These are phyloP conservation scores for Hyperopisus bebe DNA, from an alignment of 2,113 vertebrate genomes.

Conservation along the genomic window DNA sequence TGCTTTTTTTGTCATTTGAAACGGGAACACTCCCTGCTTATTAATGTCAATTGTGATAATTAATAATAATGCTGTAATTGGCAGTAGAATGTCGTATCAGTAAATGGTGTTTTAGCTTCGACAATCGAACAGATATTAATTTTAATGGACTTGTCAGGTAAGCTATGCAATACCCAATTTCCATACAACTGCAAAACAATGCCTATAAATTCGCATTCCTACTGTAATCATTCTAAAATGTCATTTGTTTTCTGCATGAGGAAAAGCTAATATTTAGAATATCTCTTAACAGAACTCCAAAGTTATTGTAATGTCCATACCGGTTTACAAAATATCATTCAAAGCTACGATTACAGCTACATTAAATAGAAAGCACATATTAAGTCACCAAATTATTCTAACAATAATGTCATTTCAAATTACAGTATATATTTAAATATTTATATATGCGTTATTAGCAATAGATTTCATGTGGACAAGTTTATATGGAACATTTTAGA, in stretches of 20 bases:
- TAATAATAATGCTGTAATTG: background rate
- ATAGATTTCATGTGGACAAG: background rate
- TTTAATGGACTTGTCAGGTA: background rate
- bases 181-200: background rate
- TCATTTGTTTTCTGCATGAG: background rate
- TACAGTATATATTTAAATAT: background rate
- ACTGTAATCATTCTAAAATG: background rate
- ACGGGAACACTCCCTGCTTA: background rate
- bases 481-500: too few relatives aligned
- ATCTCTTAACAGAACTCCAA: background rate
- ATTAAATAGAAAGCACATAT: background rate
- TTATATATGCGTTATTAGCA: background rate
- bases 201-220: background rate
- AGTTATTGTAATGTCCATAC: background rate
- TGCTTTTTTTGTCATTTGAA: background rate
- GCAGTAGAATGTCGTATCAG: background rate
- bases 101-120: background rate
- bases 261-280: background rate
- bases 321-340: background rate
- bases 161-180: background rate
- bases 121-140: background rate
- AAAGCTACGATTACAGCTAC: background rate
- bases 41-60: background rate
- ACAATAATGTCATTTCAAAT: background rate
- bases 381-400: background rate